Base-by-base conservation (phyloP, 2,797 vertebrate genomes). In the Sebastes matsubarae region DNA sequence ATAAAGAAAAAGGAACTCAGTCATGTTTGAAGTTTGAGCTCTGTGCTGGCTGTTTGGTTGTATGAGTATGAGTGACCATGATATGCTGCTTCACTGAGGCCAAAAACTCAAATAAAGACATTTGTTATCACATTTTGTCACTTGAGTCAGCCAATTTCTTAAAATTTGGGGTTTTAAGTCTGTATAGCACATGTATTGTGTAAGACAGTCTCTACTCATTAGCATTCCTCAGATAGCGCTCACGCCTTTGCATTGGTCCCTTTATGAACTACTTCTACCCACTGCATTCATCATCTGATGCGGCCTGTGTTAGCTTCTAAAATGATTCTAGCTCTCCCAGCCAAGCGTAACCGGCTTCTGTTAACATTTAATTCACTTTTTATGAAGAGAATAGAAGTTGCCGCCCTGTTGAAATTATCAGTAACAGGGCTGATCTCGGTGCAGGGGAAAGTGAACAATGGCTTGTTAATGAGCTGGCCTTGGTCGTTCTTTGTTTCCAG, bases 51-150 rank as follows among this genome's bases (percentile, higher is more conserved):
- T 83, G 76, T 79, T 80, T 70, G 60, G 72, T 73, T 65, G 82
- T 81, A 81, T 70, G 78, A 77, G 55, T 63, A 63, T 58, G 79
- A 63, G 58, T 30, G 75, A 76, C 69, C 65, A 57, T 74, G 85
- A 70, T 38, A 32, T 24, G 78, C 80, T 76, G 83, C 72, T 86
- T 88, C 73, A 75, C 80, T 82, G 72, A 25, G 77, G 87, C 85
- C 50, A 71, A 50, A 75, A 87, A 27, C 61, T 86, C 68, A 75
- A 94, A 94, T 93, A 95, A 94, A 95, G 34, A 83, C 59, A 71
- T 89, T 83, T 78, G 61, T 82, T 87, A 86, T 58, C 72, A 87
- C 11, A 2, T 3, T 54, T 46, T 46, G 20, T 38, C 52, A 59
- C 30, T 46, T 64, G 42, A n/a, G 42, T 75, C 16, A 32, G 29